Conservation (phyloP, 2,888 invertebrate species). For the Phyllotreta cruciferae region DNA sequence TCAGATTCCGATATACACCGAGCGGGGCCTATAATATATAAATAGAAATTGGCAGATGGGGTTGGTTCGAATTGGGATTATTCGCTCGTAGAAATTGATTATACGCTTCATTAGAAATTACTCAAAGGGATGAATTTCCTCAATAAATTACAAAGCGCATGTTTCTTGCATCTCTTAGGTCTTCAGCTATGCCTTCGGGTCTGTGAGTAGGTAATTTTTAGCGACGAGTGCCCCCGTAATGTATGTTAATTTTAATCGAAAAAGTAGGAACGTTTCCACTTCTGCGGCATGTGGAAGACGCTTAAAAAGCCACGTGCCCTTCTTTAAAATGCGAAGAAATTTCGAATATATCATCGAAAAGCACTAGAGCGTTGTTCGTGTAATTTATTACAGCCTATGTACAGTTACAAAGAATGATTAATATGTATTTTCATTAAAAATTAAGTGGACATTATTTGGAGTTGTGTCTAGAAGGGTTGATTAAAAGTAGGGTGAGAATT, state of each 20-base stretch:
- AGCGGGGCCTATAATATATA: constrained; percentile 4
- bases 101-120: too few species aligned
- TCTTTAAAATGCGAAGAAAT: constrained; percentile 10
- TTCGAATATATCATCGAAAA: constrained; percentile 4
- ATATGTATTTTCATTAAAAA: too few species aligned
- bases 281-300: constrained; percentile 16
- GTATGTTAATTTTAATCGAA: constrained; percentile 13
- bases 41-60: constrained; percentile 13
- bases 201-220: too few species aligned
- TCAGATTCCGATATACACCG: constrained; percentile 34
- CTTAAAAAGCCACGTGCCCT: constrained; percentile 1
- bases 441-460: too few species aligned
- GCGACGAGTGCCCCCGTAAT: background rate
- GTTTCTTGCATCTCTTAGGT: too few species aligned
- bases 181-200: too few species aligned
- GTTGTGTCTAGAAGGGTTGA: too few species aligned
- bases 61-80: background rate
- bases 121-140: too few species aligned
- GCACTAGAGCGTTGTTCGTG: background rate
- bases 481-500: too few species aligned
- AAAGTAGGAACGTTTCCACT: constrained; percentile 7
- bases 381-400: constrained; percentile 7
- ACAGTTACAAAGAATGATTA: background rate
- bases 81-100: too few species aligned
- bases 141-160: too few species aligned